Evolutionary conservation across 2,888 invertebrate genomes (phyloP), one percentile per base, ranked within the genome.

Genomic region (Trissolcus brochymenae): DNA sequence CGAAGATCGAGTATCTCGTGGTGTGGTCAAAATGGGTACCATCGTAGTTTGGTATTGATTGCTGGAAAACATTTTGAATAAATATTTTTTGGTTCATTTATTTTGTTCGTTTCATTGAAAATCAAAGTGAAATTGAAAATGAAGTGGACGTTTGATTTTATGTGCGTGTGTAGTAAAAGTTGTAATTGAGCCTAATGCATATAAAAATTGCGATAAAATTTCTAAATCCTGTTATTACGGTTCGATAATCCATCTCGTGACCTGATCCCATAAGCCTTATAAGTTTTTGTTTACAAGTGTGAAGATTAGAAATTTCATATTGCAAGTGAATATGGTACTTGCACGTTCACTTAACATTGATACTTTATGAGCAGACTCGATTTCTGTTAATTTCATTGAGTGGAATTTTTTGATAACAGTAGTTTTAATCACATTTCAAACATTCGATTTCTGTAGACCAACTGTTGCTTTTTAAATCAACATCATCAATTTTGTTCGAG

Each of bases 41-140:
- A 86, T 88, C 0, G 88, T 89, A 2, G 88, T 89, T 11, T 86
- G 82, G 56, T 88, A 86, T 60, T 87, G 87, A n/a, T 83, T 82
- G 61, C 89, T 89, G 64, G n/a, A 55, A 64, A 49, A 29, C 6
- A 7, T 7, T 29, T 29, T 29, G 4, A 35, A 35, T 11, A 6
- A 9, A 35, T 35, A 11, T 35, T 11, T 35, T 35, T 25, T 25
- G 2, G 25, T 25, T 16, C 16, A 14, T 14, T 35, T 35, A 35
- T 16, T 46, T 46, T 46, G 0, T 2, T 46, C 1, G 46, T 46
- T 43, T 46, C 14, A 6, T 46, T 16, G 16, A 51, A 19, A 51
- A 7, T 19, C 11, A 7, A 7, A 51, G 35, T 35, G 35, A 35
- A 35, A 35, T 11, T 11, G 0, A 35, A 35, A 35, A 35, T 11